Conservation (phyloP, 1,140 invertebrate species). For the Charaxes varanes region DNA sequence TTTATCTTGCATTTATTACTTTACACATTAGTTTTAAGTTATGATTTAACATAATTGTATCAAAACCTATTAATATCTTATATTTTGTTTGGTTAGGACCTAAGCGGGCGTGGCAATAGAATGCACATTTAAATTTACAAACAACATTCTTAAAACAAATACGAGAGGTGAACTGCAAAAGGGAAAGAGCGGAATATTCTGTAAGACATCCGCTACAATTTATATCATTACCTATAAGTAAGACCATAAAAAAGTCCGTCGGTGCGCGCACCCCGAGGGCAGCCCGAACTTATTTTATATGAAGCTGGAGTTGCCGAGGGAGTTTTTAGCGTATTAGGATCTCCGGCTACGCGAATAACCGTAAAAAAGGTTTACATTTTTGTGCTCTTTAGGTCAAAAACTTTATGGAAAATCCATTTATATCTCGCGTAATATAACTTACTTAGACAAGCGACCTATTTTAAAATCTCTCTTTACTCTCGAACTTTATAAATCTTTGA, state of each 20-base stretch:
- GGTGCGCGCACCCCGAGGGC: conserved; percentile 15
- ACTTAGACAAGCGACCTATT: too few relatives aligned
- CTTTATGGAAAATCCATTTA: background rate
- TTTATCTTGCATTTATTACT: too few relatives aligned
- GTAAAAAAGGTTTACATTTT: conserved; percentile 26
- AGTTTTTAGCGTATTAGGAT: conserved; percentile 27
- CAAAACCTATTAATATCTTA: too few relatives aligned
- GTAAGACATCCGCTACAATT: conserved; percentile 13
- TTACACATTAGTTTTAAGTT: too few relatives aligned
- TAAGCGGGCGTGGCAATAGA: too few relatives aligned
- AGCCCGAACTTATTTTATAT: conserved; percentile 22
- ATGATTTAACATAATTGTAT: too few relatives aligned
- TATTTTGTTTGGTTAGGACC: too few relatives aligned
- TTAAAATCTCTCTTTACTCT: too few relatives aligned
- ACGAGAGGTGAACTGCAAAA: too few relatives aligned
- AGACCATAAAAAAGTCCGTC: conserved; percentile 22
- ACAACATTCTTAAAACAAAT: too few relatives aligned
- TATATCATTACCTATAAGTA: conserved; percentile 21
- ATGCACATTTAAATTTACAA: too few relatives aligned
- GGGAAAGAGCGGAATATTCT: conserved; percentile 4
- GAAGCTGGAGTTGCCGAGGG: conserved; percentile 16
- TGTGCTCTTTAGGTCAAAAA: conserved; percentile 12
- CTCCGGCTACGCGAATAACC: conserved; percentile 20
- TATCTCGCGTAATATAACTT: background rate
- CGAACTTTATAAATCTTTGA: too few relatives aligned